Evolutionary conservation across 2,888 invertebrate species (phyloP).

Genomic region (Hypena proboscidalis): DNA sequence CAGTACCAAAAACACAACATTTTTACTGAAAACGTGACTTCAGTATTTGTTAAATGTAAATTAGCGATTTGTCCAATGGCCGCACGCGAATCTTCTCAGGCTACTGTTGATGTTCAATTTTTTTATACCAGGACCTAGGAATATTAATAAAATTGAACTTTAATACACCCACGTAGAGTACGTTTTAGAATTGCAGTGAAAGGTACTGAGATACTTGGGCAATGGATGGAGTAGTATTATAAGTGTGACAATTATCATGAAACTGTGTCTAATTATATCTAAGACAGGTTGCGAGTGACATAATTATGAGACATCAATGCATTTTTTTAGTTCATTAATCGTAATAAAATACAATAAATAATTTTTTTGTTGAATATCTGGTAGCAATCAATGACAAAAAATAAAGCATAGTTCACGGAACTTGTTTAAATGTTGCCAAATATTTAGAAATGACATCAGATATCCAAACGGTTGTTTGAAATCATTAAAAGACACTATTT

Average conservation of each 20-base stretch:
- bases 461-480: conserved; percentile 15
- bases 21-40: conserved; percentile 83
- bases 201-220: conserved; percentile 15
- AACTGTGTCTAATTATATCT: conserved; percentile 25
- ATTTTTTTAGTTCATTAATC: conserved; percentile 16
- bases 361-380: conserved; percentile 8
- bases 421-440: conserved; percentile 9
- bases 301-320: conserved; percentile 11
- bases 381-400: conserved; percentile 23
- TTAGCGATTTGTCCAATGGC: conserved; percentile 80
- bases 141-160: conserved; percentile 21
- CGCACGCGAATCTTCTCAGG: conserved; percentile 56
- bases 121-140: conserved; percentile 51
- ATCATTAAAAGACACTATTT: conserved; percentile 28
- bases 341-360: conserved; percentile 23
- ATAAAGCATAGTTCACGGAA: conserved; percentile 9
- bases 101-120: conserved; percentile 59
- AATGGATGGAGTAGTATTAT: conserved; percentile 11
- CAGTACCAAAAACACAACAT: conserved; percentile 63
- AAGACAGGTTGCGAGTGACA: conserved; percentile 20
- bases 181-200: conserved; percentile 8
- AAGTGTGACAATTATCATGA: conserved; percentile 37
- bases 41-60: conserved; percentile 85
- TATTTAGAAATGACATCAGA: conserved; percentile 39
- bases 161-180: conserved; percentile 16